Evolutionary conservation across 2,888 invertebrate species (phyloP).

Genomic region (Cataglyphis rosenhaueri): DNA sequence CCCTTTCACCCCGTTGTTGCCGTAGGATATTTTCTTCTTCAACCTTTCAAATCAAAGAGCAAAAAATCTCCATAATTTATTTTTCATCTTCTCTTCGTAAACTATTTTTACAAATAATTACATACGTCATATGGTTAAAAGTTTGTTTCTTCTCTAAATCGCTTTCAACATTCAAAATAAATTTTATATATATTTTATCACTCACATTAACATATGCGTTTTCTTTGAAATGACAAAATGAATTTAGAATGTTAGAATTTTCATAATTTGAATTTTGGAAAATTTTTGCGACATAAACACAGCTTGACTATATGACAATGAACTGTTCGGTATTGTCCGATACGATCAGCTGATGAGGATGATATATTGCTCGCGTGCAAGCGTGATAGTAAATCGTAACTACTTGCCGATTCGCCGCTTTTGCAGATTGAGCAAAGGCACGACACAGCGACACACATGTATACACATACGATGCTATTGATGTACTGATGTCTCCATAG

Average conservation of each 20-base stretch:
- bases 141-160: neutral
- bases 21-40: constrained; percentile 42
- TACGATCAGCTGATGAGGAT: constrained; percentile 64
- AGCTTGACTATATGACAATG: constrained; percentile 60
- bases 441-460: neutral
- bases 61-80: constrained; percentile 33
- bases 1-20: constrained; percentile 46
- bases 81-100: neutral
- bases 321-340: constrained; percentile 55
- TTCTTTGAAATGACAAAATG: neutral
- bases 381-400: constrained; percentile 73
- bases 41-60: constrained; percentile 35
- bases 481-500: constrained; percentile 72
- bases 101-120: constrained; percentile 12
- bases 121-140: neutral
- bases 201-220: neutral
- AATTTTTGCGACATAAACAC: constrained; percentile 9
- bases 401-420: constrained; percentile 75
- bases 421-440: constrained; percentile 74
- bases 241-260: constrained; percentile 1
- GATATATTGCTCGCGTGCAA: constrained; percentile 64
- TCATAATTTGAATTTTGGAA: neutral
- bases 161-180: neutral
- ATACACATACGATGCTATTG: constrained; percentile 16
- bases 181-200: neutral